A percentile compares a stretch with the other conserved stretches of the same genome.
phyloP scores from a whole-genome alignment of 2,797 vertebrate species.

The Sebastolobus alascanus region DNA sequence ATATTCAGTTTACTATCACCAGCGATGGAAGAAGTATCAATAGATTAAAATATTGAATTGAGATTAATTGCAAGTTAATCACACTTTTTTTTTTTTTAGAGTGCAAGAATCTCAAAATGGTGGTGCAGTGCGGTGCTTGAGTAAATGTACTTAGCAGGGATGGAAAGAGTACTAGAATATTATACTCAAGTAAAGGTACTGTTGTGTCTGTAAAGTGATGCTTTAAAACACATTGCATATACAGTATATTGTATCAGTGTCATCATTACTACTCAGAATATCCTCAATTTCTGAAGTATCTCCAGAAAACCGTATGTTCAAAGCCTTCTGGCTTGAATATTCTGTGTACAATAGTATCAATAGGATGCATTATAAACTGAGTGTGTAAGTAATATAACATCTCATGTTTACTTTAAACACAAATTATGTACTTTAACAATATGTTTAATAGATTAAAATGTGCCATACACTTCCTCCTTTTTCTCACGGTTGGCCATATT shows the following conservation, averaged over 20 bases:
- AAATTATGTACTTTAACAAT: not conserved
- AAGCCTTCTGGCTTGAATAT: not conserved
- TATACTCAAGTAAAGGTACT: not conserved
- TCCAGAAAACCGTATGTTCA: too few relatives aligned
- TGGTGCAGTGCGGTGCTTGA: not conserved
- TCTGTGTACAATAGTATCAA: not conserved
- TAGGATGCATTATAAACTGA: not conserved
- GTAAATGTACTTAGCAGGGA: too few relatives aligned
- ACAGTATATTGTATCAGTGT: too few relatives aligned
- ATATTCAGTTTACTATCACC: too few relatives aligned
- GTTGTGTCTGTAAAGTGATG: not conserved
- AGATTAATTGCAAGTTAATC: too few relatives aligned
- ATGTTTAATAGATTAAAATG: not conserved
- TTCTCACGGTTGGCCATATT: fast-evolving
- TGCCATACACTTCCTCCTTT: not conserved
- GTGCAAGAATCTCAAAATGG: not conserved
- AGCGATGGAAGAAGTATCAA: too few relatives aligned
- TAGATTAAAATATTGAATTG: too few relatives aligned
- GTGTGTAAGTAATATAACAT: not conserved
- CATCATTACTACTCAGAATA: too few relatives aligned
- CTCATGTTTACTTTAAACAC: not conserved
- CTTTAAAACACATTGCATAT: not conserved
- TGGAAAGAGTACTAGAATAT: too few relatives aligned
- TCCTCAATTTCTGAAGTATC: too few relatives aligned
- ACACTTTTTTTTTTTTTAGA: too few relatives aligned